phyloP scores from a whole-genome alignment of 2,113 vertebrate species.

The Diglossa brunneiventris region DNA sequence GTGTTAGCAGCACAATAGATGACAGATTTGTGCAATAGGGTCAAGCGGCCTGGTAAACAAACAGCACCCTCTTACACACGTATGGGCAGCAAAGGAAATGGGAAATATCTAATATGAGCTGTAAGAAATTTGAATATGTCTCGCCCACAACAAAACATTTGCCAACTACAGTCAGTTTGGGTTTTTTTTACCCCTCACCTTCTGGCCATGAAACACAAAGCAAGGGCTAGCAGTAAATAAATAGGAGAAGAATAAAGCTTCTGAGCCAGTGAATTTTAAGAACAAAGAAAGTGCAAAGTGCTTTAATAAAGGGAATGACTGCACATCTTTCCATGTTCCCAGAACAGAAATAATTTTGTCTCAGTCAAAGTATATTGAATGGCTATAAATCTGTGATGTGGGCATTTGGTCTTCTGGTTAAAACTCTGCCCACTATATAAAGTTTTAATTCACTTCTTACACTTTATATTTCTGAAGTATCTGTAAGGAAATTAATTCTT shows the following conservation, averaged over 20 bases:
- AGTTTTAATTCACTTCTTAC: neutral
- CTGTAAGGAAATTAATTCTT: neutral
- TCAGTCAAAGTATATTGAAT: slow-evolving; percentile 29
- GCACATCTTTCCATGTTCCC: slow-evolving; percentile 32
- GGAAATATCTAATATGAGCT: slow-evolving; percentile 69
- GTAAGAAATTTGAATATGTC: slow-evolving; percentile 73
- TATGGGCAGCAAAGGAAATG: slow-evolving; percentile 63
- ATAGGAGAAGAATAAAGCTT: slow-evolving; percentile 52
- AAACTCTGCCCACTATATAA: slow-evolving; percentile 13
- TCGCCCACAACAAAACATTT: slow-evolving; percentile 56
- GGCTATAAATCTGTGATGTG: slow-evolving; percentile 22
- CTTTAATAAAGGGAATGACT: slow-evolving; percentile 39
- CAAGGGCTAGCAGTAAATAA: slow-evolving; percentile 51
- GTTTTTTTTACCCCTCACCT: slow-evolving; percentile 20
- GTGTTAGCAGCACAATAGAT: slow-evolving; percentile 76
- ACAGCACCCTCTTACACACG: slow-evolving; percentile 72
- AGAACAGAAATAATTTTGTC: slow-evolving; percentile 57
- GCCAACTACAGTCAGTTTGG: slow-evolving; percentile 41
- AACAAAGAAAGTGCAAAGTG: slow-evolving; percentile 62
- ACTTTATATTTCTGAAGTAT: neutral
- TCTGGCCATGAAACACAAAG: slow-evolving; percentile 57
- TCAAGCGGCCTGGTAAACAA: slow-evolving; percentile 78
- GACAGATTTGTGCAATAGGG: slow-evolving; percentile 81
- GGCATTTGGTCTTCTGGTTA: slow-evolving; percentile 7
- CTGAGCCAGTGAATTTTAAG: slow-evolving; percentile 56